These are phyloP conservation scores for Artibeus lituratus DNA, from an alignment of 2,797 vertebrate species.

Conservation along the genomic window DNA sequence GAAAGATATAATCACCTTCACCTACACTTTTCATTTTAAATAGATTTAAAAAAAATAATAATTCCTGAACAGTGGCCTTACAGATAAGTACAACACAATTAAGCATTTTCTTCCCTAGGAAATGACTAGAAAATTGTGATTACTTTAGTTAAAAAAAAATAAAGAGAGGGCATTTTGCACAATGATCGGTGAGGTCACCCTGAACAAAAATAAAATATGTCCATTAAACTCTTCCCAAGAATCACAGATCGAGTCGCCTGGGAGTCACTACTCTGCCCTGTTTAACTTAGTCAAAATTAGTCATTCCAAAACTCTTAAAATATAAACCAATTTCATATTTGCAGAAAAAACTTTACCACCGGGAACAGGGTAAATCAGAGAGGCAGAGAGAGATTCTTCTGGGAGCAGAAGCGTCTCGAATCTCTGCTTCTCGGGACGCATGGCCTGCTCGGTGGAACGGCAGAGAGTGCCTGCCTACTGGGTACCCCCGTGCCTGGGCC, in stretches of 20 bases:
- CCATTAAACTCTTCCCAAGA: constrained; percentile 59
- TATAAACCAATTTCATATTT: constrained; percentile 68
- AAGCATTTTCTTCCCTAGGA: constrained; percentile 6
- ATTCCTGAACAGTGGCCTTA: not conserved
- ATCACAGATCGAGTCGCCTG: constrained; percentile 21
- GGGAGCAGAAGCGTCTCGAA: not conserved
- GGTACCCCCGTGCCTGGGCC: not conserved
- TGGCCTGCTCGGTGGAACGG: not conserved
- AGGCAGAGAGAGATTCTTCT: constrained; percentile 18
- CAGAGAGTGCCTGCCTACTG: not conserved
- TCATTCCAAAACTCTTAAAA: constrained; percentile 66
- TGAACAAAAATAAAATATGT: constrained; percentile 67
- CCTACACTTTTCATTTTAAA: constrained; percentile 53
- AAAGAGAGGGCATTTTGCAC: constrained; percentile 43
- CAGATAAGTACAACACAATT: constrained; percentile 33
- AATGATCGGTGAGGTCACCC: constrained; percentile 58
- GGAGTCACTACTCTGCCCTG: constrained; percentile 49
- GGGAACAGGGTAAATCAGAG: constrained; percentile 26
- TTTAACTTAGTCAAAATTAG: constrained; percentile 63
- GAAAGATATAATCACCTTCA: constrained; percentile 66
- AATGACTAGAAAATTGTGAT: constrained; percentile 30
- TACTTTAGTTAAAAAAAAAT: constrained; percentile 23
- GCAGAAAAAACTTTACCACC: constrained; percentile 49
- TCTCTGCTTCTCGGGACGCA: not conserved
- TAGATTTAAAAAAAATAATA: not conserved